Percentiles rank a stretch among this genome's conserved stretches.
These are phyloP conservation scores for Saxidomus purpurata DNA, from an alignment of 1,140 invertebrate species.

Conservation along the genomic window DNA sequence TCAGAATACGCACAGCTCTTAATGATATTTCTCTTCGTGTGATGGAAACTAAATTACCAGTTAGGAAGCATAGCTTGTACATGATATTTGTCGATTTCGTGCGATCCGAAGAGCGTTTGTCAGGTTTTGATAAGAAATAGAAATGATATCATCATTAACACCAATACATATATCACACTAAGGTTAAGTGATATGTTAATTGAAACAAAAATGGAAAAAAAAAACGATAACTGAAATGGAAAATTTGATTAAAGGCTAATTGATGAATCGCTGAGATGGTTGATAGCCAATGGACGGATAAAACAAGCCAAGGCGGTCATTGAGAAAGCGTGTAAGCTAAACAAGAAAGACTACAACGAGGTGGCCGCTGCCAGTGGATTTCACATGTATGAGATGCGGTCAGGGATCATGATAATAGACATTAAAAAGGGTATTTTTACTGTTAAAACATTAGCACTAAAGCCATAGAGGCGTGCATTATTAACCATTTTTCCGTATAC, in stretches of 20 bases:
- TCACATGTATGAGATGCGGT: conserved; percentile 17
- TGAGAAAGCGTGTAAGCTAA: conserved; percentile 78
- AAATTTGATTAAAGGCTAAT: conserved; percentile 83
- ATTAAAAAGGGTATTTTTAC: neutral
- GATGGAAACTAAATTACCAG: no score
- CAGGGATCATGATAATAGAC: neutral
- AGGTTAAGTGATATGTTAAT: no score
- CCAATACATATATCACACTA: no score
- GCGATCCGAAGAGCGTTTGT: no score
- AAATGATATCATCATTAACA: no score
- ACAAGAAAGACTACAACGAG: conserved; percentile 69
- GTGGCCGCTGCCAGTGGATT: conserved; percentile 42
- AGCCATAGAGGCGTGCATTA: neutral
- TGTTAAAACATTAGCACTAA: neutral
- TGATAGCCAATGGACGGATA: conserved; percentile 82
- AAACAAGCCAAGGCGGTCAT: conserved; percentile 82
- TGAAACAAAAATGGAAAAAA: no score
- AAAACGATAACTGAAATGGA: no score
- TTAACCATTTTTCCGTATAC: neutral
- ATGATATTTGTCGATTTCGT: no score
- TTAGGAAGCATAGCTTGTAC: no score
- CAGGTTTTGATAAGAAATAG: no score
- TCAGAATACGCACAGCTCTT: no score
- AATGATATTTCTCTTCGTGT: no score
- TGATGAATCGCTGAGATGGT: conserved; percentile 85